Evolutionary conservation across 1,140 invertebrate genomes (phyloP), one percentile per base, ranked within the genome.

Genomic region (Drosophila parvula): DNA sequence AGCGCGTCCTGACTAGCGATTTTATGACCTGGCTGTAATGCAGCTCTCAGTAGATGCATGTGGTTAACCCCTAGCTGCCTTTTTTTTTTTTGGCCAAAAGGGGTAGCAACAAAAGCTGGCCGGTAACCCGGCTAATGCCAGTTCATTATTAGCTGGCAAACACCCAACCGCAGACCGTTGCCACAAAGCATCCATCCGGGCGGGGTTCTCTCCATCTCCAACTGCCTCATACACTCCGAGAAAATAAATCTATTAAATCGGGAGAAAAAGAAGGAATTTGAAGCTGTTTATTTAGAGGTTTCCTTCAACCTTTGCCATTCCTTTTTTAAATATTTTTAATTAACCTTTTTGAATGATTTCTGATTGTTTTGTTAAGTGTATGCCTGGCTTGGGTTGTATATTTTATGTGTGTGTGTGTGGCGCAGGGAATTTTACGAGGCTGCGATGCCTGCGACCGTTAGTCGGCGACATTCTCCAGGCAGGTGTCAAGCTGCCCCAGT

Each of bases 401-500:
- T 67, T 50, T 50, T 58, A 2, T 28, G 27, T 47, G 53, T 47
- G n/a, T n/a, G n/a, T n/a, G n/a, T n/a, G n/a, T n/a, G n/a, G n/a
- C n/a, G 61, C 47, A 34, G 41, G 38, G 36, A 64, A 64, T 61
- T 79, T 83, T 77, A 84, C 50, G 81, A 81, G 68, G 59, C 53
- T 73, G 76, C 45, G 77, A 71, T 58, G 62, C 62, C 67, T 67
- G 43, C 77, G 43, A 53, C 68, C 76, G 60, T 40, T 45, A 62
- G 57, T 69, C 64, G 50, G 56, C 58, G 73, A 60, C 73, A 56
- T 75, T 76, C 74, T 36, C 51, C 53, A 38, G 74, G 44, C 74
- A 78, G 78, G 82, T 85, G 82, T 79, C 78, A 85, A 74, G 74
- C 74, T 62, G 41, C 61, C 82, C 57, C 36, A 70, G 68, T 70